phyloP scores from a whole-genome alignment of 2,113 vertebrate genomes.

The Monarcha castaneiventris region DNA sequence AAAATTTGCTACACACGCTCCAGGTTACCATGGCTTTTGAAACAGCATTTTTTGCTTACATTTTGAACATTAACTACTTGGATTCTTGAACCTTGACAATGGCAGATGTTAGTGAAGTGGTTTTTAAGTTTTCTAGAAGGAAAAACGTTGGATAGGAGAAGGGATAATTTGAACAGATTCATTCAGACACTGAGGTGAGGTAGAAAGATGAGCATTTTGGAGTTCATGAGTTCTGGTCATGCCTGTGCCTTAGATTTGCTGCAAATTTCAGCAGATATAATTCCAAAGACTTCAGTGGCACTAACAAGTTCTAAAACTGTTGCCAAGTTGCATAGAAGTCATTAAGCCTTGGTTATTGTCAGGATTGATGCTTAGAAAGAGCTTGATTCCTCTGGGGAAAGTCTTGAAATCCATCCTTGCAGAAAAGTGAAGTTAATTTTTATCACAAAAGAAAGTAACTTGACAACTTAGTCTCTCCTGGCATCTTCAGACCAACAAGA shows the following conservation, averaged over 20 bases:
- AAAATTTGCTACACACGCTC: accelerated
- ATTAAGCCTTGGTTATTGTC: constrained; percentile 14
- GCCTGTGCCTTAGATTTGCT: not conserved
- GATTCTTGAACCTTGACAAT: not conserved
- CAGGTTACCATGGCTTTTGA: not conserved
- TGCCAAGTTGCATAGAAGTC: not conserved
- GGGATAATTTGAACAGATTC: not conserved
- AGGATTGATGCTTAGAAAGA: not conserved
- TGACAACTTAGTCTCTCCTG: not conserved
- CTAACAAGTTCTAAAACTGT: not conserved
- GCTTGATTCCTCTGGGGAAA: not conserved
- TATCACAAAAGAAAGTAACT: not conserved
- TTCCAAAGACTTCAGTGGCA: not conserved
- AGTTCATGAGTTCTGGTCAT: not conserved
- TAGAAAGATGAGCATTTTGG: not conserved
- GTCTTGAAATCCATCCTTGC: not conserved
- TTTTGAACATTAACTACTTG: not conserved
- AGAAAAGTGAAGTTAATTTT: constrained; percentile 29
- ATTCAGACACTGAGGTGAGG: not conserved
- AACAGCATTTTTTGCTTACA: not conserved
- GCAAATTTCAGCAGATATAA: not conserved
- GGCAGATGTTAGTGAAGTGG: not conserved
- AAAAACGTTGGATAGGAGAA: not conserved
- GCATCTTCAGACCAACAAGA: not conserved
- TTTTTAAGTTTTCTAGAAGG: not conserved